A percentile compares a stretch with the other conserved stretches of the same genome.
Conservation (phyloP, 2,113 vertebrate genomes). For the Phrynosoma platyrhinos region DNA sequence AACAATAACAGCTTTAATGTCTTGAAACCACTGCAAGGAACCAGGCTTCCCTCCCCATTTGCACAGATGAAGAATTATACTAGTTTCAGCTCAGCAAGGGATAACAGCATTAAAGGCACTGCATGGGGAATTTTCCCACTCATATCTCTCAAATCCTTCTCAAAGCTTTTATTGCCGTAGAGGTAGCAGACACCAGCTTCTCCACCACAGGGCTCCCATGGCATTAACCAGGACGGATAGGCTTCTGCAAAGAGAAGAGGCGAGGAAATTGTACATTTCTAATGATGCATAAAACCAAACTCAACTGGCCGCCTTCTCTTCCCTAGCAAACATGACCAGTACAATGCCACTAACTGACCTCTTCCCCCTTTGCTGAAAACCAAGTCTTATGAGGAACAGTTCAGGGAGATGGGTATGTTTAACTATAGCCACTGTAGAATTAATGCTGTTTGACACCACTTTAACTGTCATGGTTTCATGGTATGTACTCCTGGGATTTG, state of each 20-base stretch:
- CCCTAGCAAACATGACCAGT: neutral
- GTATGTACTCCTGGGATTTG: too few relatives aligned
- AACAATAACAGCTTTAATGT: conserved; percentile 45
- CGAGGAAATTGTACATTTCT: conserved; percentile 77
- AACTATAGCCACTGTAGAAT: too few relatives aligned
- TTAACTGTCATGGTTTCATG: too few relatives aligned
- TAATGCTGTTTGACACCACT: too few relatives aligned
- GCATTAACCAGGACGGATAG: conserved; percentile 71
- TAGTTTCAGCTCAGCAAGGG: conserved; percentile 68
- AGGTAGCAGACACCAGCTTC: conserved; percentile 70
- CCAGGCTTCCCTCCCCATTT: conserved; percentile 48
- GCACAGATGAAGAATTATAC: conserved; percentile 31
- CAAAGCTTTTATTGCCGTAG: conserved; percentile 66
- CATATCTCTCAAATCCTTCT: conserved; percentile 70
- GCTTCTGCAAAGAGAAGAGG: conserved; percentile 73
- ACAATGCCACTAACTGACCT: neutral
- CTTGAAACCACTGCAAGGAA: conserved; percentile 55
- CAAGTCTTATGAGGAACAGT: too few relatives aligned
- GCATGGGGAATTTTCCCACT: conserved; percentile 66
- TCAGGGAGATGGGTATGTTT: too few relatives aligned
- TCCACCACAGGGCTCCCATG: conserved; percentile 66
- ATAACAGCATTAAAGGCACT: conserved; percentile 59
- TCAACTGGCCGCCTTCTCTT: conserved; percentile 63
- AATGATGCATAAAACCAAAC: conserved; percentile 76
- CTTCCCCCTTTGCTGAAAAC: neutral